A percentile compares a stretch with the other conserved stretches of the same genome.
Evolutionary conservation across 2,797 vertebrate genomes (phyloP).

Genomic region (Pitangus sulphuratus): DNA sequence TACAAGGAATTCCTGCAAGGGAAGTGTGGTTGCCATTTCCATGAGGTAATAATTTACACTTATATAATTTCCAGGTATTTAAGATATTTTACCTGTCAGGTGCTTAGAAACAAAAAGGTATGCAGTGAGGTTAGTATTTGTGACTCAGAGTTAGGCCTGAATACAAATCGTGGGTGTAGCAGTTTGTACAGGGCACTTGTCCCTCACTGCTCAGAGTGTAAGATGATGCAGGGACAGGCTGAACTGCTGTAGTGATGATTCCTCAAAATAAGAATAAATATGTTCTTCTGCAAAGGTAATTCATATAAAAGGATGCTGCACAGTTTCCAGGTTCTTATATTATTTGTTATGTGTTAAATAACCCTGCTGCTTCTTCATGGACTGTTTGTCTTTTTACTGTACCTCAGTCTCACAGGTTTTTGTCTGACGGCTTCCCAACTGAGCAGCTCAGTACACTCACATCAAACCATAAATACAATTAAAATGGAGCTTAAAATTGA

Average conservation of each 20-base stretch:
- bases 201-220: rapidly evolving
- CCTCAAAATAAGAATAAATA: not conserved
- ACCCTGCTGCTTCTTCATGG: not conserved
- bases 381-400: not conserved
- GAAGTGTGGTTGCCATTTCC: conserved; percentile 93
- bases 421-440: not conserved
- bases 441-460: not conserved
- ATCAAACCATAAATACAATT: not conserved
- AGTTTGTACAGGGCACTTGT: not conserved
- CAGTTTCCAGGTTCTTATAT: not conserved
- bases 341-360: not conserved
- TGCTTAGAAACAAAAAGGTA: not conserved
- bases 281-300: not conserved
- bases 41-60: conserved; percentile 82
- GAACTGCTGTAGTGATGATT: not conserved
- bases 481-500: not conserved
- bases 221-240: rapidly evolving
- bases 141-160: not conserved
- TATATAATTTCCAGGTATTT: not conserved
- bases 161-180: rapidly evolving
- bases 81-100: not conserved
- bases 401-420: not conserved
- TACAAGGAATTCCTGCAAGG: conserved; percentile 95
- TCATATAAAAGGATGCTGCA: not conserved
- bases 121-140: not conserved